Base-by-base conservation (phyloP, 2,888 invertebrate species). In the Sinodicranocentrus sp. region DNA sequence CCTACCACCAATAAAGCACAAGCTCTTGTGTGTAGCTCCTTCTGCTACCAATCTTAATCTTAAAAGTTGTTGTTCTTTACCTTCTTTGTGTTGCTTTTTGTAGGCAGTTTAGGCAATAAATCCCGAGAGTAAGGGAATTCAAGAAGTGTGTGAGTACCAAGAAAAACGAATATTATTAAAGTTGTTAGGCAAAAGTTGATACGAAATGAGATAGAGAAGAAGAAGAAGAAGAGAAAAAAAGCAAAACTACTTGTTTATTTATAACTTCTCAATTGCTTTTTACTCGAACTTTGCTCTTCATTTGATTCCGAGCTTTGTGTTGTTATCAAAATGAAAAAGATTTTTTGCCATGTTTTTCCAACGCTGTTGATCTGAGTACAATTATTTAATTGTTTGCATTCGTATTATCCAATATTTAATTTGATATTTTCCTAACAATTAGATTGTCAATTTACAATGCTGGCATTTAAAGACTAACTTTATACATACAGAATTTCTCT, bases 41-140 rank as follows among this genome's bases (percentile, higher is more conserved):
- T 15, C 44, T 67, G 44, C 63, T 63, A 67, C 43, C 67, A 67
- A 67, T 67, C 67, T 67, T 67, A 67, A 67, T 67, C 67, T 44
- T 44, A 33, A 67, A 67, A 67, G 44, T 67, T 43, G 67, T 43
- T 67, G 43, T 67, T 44, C 67, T 61, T 61, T 61, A 61, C 61
- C 28, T 61, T 61, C 33, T 28, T 17, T 61, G 28, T 61, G 61
- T 61, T 26, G 61, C 43, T 59, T 25, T 73, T 73, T 39, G 43
- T 59, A 61, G 72, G 61, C 61, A 73, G 23, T 59, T 61, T 33
- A 59, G 44, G 63, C 48, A 57, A 75, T 75, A 75, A 75, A 75
- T 63, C 59, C 63, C 54, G 19, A 54, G 28, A n/a, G 57, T 6
- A 65, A 23, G 25, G 68, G 71, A 67, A 44, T 67, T n/a, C n/a